These are phyloP conservation scores for Melanotaenia boesemani DNA, from an alignment of 2,797 vertebrate genomes.

Conservation along the genomic window DNA sequence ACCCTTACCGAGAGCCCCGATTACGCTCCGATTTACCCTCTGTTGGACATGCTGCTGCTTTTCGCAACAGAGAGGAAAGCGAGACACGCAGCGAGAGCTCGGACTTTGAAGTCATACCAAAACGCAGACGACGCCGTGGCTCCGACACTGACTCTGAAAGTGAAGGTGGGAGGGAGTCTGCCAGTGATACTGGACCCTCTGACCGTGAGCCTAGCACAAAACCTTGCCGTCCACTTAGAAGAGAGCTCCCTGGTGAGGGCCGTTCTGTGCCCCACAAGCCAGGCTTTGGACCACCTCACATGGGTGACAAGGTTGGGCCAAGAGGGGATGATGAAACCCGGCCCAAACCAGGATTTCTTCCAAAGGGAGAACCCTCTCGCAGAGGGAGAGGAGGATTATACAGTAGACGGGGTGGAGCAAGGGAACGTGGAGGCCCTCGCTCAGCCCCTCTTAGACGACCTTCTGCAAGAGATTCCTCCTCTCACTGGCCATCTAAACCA, in stretches of 20 bases:
- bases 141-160: slow-evolving; percentile 98
- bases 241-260: slow-evolving; percentile 78
- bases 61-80: slow-evolving; percentile 94
- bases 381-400: slow-evolving; percentile 94
- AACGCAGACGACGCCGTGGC: slow-evolving; percentile 91
- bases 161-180: slow-evolving; percentile 92
- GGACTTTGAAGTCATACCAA: slow-evolving; percentile 96
- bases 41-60: slow-evolving; percentile 81
- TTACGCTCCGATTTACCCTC: slow-evolving; percentile 86
- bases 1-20: slow-evolving; percentile 91
- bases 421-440: slow-evolving; percentile 90
- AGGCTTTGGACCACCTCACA: slow-evolving; percentile 75
- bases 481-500: slow-evolving; percentile 86
- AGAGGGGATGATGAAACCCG: slow-evolving; percentile 90
- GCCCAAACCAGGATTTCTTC: slow-evolving; percentile 94
- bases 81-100: slow-evolving; percentile 99
- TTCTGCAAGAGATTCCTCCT: slow-evolving; percentile 84
- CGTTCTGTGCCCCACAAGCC: slow-evolving; percentile 72
- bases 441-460: slow-evolving; percentile 88
- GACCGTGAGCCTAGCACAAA: slow-evolving; percentile 92
- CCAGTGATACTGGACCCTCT: slow-evolving; percentile 93
- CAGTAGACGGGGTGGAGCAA: slow-evolving; percentile 86
- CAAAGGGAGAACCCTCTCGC: slow-evolving; percentile 95
- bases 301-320: slow-evolving; percentile 70
- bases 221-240: slow-evolving; percentile 78